Evolutionary conservation across 1,140 invertebrate genomes (phyloP), one percentile per base, ranked within the genome.

Genomic region (Pemphigus obesinymphae): DNA sequence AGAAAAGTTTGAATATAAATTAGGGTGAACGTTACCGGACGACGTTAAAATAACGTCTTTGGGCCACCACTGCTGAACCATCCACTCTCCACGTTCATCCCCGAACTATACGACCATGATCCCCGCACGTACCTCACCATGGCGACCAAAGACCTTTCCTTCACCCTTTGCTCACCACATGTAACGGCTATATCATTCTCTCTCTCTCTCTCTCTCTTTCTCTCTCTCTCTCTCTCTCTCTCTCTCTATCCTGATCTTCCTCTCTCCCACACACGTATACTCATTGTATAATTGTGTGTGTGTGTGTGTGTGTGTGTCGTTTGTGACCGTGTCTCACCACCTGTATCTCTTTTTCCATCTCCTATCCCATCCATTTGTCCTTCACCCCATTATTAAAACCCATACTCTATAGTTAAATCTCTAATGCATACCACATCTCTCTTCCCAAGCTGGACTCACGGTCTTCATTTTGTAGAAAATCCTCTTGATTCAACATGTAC

Each of bases 31-130:
- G 75, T 61, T 40, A 61, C 50, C 75, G 75, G 75, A 78, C 75
- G 75, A 55, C 55, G 45, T 80, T 63, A 63, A 63, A 80, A 63
- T 80, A 80, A 80, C 76, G 76, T 78, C 75, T 78, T 78, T 78
- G 53, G 50, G 75, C 5, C 11, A 3, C 31, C 2, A n/a, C 43
- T 45, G 5, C 43, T 13, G 40, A n/a, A n/a, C n/a, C 23, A 4
- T 11, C 73, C 31, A 1, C 34, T 40, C 34, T 37, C 0, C 15
- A 0, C 23, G 3, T 10, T 26, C 55, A 13, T 8, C 45, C 3
- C 13, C 1, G 4, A 7, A 29, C 68, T n/a, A n/a, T 40, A n/a
- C 20, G 17, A n/a, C n/a, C 2, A 26, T 80, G 63, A 80, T 80
- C 76, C 76, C 26, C 8, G 15, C 76, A 80, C 76, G 53, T 61